Percentiles rank a stretch among this genome's conserved stretches.
These are phyloP conservation scores for Antheraea yamamai DNA, from an alignment of 2,888 invertebrate species.

Conservation along the genomic window DNA sequence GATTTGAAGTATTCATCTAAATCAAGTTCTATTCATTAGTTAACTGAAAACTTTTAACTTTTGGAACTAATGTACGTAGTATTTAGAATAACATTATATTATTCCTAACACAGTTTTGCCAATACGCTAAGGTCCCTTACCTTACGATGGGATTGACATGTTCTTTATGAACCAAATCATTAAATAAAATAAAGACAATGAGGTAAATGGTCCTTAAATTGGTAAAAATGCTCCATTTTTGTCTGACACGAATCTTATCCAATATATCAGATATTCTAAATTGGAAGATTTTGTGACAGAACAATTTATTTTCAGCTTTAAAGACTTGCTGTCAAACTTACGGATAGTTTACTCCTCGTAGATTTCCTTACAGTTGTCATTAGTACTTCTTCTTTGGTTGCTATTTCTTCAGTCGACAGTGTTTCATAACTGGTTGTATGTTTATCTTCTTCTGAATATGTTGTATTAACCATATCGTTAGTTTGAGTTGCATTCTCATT, in stretches of 20 bases:
- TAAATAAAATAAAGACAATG: too few species aligned
- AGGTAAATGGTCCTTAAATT: too few species aligned
- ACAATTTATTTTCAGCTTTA: background rate
- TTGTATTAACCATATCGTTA: background rate
- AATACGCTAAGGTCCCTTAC: too few species aligned
- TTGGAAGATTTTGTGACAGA: background rate
- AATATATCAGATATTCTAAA: background rate
- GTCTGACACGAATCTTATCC: background rate
- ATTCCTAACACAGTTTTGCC: too few species aligned
- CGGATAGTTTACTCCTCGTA: slow-evolving; percentile 43
- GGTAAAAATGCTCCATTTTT: too few species aligned
- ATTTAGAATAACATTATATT: too few species aligned
- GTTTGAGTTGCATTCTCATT: background rate
- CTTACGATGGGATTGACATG: too few species aligned
- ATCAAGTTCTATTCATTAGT: background rate
- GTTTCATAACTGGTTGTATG: background rate
- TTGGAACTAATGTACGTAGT: too few species aligned
- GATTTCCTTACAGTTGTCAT: slow-evolving; percentile 18
- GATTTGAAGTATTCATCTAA: background rate
- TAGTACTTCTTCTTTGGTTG: background rate
- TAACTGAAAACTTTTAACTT: too few species aligned
- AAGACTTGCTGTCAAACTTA: slow-evolving; percentile 33
- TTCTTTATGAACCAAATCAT: too few species aligned
- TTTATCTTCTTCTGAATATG: background rate
- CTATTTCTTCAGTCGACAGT: background rate